Evolutionary conservation across 2,888 invertebrate species (phyloP).

Genomic region (Panopea generosa): DNA sequence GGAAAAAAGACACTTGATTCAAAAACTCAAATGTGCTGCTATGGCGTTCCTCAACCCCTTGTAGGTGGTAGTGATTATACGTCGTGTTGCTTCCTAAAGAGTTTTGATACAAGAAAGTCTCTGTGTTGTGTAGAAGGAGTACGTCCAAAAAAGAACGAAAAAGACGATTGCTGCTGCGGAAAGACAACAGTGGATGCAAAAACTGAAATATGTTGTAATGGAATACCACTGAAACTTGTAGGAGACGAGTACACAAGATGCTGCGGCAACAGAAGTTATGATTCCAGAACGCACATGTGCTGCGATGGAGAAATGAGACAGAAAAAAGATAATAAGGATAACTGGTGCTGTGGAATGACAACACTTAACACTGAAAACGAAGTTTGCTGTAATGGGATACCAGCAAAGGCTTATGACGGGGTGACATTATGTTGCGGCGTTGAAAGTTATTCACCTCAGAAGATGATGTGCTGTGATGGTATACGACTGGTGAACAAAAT

Average conservation of each 20-base stretch:
- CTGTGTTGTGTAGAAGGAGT: slow-evolving; percentile 43
- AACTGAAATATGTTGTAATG: slow-evolving; percentile 48
- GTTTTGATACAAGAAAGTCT: slow-evolving; percentile 47
- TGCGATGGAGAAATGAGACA: slow-evolving; percentile 42
- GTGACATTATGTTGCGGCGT: slow-evolving; percentile 48
- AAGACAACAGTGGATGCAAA: slow-evolving; percentile 38
- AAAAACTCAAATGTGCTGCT: slow-evolving; percentile 43
- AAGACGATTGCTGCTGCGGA: slow-evolving; percentile 55
- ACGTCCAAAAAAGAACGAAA: slow-evolving; percentile 22
- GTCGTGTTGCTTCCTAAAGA: slow-evolving; percentile 41
- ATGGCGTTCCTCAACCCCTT: slow-evolving; percentile 28
- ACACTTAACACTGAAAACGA: slow-evolving; percentile 43
- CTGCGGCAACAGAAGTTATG: slow-evolving; percentile 40
- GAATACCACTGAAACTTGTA: slow-evolving; percentile 28
- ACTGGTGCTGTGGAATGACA: slow-evolving; percentile 45
- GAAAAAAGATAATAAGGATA: slow-evolving; percentile 29
- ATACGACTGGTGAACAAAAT: slow-evolving; percentile 30
- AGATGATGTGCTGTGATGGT: slow-evolving; percentile 44
- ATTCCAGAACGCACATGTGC: slow-evolving; percentile 37
- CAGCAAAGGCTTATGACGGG: slow-evolving; percentile 15
- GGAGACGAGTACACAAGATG: slow-evolving; percentile 41
- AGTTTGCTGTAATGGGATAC: slow-evolving; percentile 47
- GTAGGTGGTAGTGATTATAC: slow-evolving; percentile 38
- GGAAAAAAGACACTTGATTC: slow-evolving; percentile 45
- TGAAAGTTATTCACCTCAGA: slow-evolving; percentile 31